phyloP scores from a whole-genome alignment of 2,113 vertebrate species.

The Clarias batrachus region DNA sequence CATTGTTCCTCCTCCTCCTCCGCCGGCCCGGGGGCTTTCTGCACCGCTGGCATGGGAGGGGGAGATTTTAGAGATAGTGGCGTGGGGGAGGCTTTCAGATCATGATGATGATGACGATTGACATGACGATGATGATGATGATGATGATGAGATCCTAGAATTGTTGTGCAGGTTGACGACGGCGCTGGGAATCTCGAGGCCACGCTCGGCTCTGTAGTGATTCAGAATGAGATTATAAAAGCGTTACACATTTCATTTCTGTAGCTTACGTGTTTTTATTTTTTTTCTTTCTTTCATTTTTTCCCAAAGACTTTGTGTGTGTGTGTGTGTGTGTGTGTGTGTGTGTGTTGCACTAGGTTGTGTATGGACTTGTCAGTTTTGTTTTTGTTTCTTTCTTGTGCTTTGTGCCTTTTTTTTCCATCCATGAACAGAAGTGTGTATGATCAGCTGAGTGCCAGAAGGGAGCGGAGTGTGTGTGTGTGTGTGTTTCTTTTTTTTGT shows the following conservation, averaged over 20 bases:
- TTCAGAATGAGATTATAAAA: background rate
- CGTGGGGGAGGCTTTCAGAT: background rate
- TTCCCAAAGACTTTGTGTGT: background rate
- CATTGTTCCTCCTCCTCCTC: conserved; percentile 63
- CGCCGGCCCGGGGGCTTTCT: conserved; percentile 51
- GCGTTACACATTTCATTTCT: background rate
- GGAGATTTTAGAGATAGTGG: too few relatives aligned
- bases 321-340: background rate
- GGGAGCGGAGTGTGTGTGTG: background rate
- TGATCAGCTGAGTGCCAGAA: background rate
- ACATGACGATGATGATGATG: conserved; percentile 2
- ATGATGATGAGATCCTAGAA: background rate
- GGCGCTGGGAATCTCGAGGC: background rate
- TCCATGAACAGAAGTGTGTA: background rate
- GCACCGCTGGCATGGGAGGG: conserved; percentile 1
- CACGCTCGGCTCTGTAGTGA: background rate
- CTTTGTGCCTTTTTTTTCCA: background rate
- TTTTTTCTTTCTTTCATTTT: background rate
- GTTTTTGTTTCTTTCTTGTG: background rate
- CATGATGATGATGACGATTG: background rate
- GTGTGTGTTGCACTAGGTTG: background rate
- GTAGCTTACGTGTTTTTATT: background rate
- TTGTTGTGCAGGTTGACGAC: background rate
- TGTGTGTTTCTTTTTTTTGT: background rate
- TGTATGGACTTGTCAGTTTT: background rate